Conservation (phyloP, 64 coral and sea anemone species). For the Pachyseris speciosa region DNA sequence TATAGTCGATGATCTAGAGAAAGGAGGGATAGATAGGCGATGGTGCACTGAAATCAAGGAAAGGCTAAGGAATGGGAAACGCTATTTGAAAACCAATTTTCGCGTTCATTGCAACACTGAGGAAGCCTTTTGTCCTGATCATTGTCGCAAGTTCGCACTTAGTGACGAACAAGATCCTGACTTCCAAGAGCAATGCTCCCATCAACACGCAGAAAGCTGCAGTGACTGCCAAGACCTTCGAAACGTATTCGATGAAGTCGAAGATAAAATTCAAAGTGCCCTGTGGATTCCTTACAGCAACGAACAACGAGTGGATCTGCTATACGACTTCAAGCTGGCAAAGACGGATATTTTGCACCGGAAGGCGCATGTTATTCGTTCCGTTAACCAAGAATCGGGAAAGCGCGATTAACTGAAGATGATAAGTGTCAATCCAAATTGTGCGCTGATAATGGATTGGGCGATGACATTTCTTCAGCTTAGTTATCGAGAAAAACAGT, state of each 20-base stretch:
- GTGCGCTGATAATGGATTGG: conserved; percentile 43
- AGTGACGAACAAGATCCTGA: conserved; percentile 36
- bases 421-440: neutral
- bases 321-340: conserved; percentile 39
- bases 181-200: conserved; percentile 25
- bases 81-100: conserved; percentile 34
- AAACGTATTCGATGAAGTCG: neutral
- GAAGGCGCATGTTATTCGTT: neutral
- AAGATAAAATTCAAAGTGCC: conserved; percentile 8
- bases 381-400: conserved; percentile 9
- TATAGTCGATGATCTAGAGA: conserved; percentile 34
- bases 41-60: neutral
- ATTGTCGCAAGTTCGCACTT: conserved; percentile 34
- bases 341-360: neutral
- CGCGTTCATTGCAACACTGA: conserved; percentile 25
- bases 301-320: conserved; percentile 19
- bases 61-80: conserved; percentile 39
- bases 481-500: conserved; percentile 39
- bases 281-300: conserved; percentile 24
- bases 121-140: conserved; percentile 17
- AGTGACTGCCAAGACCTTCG: neutral
- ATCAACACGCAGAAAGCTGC: conserved; percentile 22
- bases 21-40: conserved; percentile 24
- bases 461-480: conserved; percentile 56
- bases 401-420: conserved; percentile 12